Evolutionary conservation across 2,113 vertebrate genomes (phyloP), one percentile per base, ranked within the genome.

Genomic region (Syngnathus floridae): DNA sequence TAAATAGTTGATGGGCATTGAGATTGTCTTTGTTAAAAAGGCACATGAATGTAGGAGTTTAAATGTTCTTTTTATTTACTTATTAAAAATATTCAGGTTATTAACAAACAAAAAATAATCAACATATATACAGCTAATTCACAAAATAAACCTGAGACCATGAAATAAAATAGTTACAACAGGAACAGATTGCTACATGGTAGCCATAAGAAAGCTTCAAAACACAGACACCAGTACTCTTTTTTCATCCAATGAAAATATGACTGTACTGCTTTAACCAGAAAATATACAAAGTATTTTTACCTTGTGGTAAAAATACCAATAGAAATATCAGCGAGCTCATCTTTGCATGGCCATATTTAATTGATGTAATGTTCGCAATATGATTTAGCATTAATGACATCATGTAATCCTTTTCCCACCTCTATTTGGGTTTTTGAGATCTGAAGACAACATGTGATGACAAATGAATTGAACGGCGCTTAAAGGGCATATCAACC

Each of bases 31-130:
- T 49, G 22, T 31, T 72, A 67, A 76, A 80, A 76, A 82, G 59
- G 49, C 78, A 83, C 63, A 64, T 67, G 69, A 88, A 82, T 83
- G 83, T 31, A 31, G 26, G 26, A 3, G 85, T 88, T 82, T 72
- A 58, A 73, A 76, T 64, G 62, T 56, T 56, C 74, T 84, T 81
- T 90, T 76, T 84, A 90, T 94, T 94, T 89, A 93, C 87, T 92
- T 86, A 88, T 91, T 93, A 95, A 93, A 97, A 98, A 95, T 94
- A 93, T 83, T 90, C 75, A 89, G 87, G 88, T 85, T 94, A 94
- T 94, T 88, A 92, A 96, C 92, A 96, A 71, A 86, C 92, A 92
- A 84, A 97, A 98, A 96, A 95, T 93, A 92, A 86, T 91, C 87
- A 90, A 77, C 35, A 64, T 5, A 11, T 88, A 56, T 90, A 91